Evolutionary conservation across 2,113 vertebrate genomes (phyloP), one percentile per base, ranked within the genome.

Genomic region (Setophaga coronata): DNA sequence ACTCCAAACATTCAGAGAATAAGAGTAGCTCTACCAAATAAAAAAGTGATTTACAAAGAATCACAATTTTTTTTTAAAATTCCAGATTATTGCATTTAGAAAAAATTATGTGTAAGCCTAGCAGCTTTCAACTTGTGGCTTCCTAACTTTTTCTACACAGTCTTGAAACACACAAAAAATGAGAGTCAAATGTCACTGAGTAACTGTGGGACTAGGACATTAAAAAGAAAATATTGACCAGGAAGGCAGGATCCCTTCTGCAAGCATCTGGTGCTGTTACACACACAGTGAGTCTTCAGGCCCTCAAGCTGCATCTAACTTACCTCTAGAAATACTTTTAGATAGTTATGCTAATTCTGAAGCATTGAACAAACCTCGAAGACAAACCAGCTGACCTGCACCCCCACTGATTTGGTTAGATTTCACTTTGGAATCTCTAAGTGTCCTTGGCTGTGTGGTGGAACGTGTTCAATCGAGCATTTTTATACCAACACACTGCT

Each of bases 381-480:
- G 47, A 38, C 74, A 92, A 88, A 60, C 5, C 40, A 90, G 33
- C 36, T 73, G 19, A 64, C 71, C 74, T 54, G 33, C 10, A 25
- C 2, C 34, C 5, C 18, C 61, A 28, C 20, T 57, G 60, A 17
- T 54, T 66, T 71, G 7, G 31, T 74, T 47, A 31, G 17, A 36
- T 56, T 74, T 54, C 54, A n/a, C 60, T 73, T 14, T 38, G 50
- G 60, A 82, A 48, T 48, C 50, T 65, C 50, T 31, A 53, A 61
- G 20, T 10, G 29, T 36, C 64, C 58, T 60, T 65, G 15, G 18
- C 21, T 57, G 25, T 14, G 21, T 28, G 40, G n/a, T 33, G 34
- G 58, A 64, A 82, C 0, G 0, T 14, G 66, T 45, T 79, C 57
- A 76, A 1, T 4, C 36, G 43, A 50, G 26, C 20, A 5, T 80